A percentile compares a stretch with the other conserved stretches of the same genome.
Evolutionary conservation across 1,140 invertebrate species (phyloP).

Genomic region (Aphelenchoides fujianensis): DNA sequence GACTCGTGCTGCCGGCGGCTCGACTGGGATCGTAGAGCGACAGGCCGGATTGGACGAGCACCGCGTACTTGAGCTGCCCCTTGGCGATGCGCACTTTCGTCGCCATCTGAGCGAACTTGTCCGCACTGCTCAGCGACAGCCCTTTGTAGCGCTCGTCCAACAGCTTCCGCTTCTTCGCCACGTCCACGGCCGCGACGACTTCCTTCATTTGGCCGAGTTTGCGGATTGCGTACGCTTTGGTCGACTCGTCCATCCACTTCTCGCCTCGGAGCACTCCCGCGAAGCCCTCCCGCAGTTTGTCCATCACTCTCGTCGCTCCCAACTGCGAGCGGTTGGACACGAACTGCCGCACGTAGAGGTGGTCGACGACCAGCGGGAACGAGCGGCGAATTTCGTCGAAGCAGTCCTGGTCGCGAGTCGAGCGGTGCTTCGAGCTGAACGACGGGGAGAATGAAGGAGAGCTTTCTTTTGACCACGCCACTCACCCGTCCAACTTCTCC

Average conservation of each 20-base stretch:
- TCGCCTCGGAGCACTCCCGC: neutral
- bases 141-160: neutral
- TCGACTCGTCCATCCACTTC: neutral
- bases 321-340: neutral
- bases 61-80: neutral
- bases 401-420: too few relatives aligned
- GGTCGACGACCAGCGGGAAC: neutral
- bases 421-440: too few relatives aligned
- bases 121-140: neutral
- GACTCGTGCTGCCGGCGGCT: neutral
- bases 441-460: too few relatives aligned
- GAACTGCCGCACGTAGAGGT: neutral
- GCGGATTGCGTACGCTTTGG: neutral
- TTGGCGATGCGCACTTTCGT: neutral
- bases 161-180: neutral
- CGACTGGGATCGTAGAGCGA: neutral
- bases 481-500: too few relatives aligned
- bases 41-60: neutral
- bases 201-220: neutral
- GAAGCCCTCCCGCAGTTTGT: neutral
- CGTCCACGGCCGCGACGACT: neutral
- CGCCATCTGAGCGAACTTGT: neutral
- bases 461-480: too few relatives aligned
- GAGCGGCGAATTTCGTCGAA: neutral
- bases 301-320: neutral